Base-by-base conservation (phyloP, 2,888 invertebrate species). In the Caenorhabditis sp. region DNA sequence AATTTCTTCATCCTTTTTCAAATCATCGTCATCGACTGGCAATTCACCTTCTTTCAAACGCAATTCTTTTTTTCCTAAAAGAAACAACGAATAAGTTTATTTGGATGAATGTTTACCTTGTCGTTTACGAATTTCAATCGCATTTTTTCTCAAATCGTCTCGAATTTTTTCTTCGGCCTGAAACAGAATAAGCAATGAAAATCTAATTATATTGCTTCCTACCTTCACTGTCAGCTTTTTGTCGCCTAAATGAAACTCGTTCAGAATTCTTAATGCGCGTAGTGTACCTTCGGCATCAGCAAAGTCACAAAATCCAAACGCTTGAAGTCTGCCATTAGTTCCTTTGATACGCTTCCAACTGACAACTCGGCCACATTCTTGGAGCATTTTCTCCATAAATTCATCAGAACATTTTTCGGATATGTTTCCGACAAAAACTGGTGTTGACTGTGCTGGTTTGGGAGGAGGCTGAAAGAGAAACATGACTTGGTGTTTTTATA, bases 261-360 rank as follows among this genome's bases (percentile, higher is more conserved):
- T 95, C 36, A 99, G 91, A 78, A 99, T 90, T 55, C 90, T 85
- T 77, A 99, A 95, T 79, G 97, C 95, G 78, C 97, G 91, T 81
- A 97, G 91, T 51, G 97, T 97, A 23, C 96, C 94, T 89, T 96
- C 95, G 21, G 97, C 96, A 69, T 94, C 93, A 80, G 94, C 94
- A 89, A 94, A 95, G 90, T 97, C 97, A 90, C 97, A 95, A 90
- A 97, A 99, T 12, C 97, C 97, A 89, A 97, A 97, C n/a, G 66
- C 75, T 43, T 70, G 75, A n/a, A 69, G 59, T 27, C 91, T 91
- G 55, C 91, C 91, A 66, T 90, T 90, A 1, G 91, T 90, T 12
- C 91, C 92, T 88, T 95, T 94, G 21, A 97, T 96, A 71, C 97
- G 91, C 89, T 97, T 97, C 99, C 99, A 99, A 84, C 93, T 94